Evolutionary conservation across 2,113 vertebrate genomes (phyloP).

Genomic region (Meles meles): DNA sequence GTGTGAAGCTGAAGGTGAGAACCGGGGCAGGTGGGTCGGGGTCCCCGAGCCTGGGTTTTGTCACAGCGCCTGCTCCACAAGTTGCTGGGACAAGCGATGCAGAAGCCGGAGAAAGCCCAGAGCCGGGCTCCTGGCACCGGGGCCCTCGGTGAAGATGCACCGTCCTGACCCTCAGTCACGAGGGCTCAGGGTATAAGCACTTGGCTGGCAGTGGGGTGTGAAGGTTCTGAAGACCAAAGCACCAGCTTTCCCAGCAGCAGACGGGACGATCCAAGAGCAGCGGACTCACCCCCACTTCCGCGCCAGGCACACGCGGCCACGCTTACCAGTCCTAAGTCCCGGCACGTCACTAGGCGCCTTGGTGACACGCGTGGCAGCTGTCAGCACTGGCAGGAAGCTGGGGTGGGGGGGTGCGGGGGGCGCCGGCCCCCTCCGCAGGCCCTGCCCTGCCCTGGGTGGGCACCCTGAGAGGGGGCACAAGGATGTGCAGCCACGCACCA

Average conservation of each 20-base stretch:
- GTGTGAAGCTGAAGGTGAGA: neutral
- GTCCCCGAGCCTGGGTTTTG: neutral
- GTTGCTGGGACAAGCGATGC: rapidly evolving
- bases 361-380: neutral
- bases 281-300: neutral
- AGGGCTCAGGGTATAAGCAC: no score
- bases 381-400: neutral
- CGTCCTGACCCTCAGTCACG: rapidly evolving
- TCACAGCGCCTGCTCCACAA: neutral
- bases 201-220: neutral
- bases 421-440: neutral
- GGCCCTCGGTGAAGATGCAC: neutral
- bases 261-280: neutral
- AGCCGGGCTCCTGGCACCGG: neutral
- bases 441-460: neutral
- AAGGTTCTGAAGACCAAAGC: neutral
- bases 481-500: neutral
- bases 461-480: neutral
- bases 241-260: neutral
- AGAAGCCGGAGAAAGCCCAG: neutral
- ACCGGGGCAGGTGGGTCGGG: rapidly evolving
- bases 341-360: rapidly evolving
- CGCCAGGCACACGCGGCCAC: neutral
- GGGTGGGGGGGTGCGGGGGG: neutral
- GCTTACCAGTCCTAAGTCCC: rapidly evolving